Evolutionary conservation across 2,797 vertebrate species (phyloP), one percentile per base, ranked within the genome.

Genomic region (Euthynnus affinis): DNA sequence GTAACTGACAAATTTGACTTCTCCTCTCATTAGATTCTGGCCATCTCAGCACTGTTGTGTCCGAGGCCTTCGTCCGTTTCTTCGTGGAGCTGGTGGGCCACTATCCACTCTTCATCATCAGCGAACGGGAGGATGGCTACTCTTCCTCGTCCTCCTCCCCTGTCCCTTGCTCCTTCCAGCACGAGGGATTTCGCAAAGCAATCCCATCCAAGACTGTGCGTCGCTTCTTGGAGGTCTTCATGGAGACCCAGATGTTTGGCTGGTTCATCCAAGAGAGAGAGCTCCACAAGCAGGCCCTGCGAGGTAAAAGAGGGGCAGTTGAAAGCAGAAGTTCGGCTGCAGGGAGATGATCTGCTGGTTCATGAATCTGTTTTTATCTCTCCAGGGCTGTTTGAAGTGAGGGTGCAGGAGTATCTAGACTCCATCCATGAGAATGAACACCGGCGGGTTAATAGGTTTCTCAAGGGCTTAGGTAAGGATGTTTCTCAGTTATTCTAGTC

Each of bases 241-340:
- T 99, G 97, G 98, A 99, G 91, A 99, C 98, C 0, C 98, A 99
- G 94, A 99, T 97, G 93, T 99, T 99, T 0, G 95, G 96, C 18
- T 96, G 96, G 85, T 99, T 99, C 87, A 95, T 98, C 87, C 98
- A 98, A 92, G 98, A 99, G 87, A 94, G 97, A 55, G 97, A 98
- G 88, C 94, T 97, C 74, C 94, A 97, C 63, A 94, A 96, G 52
- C 97, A 97, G 87, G 96, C 96, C 1, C 87, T 95, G 60, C 96
- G 91, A 96, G 98, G 98, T 99, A 78, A 57, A 60, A 7, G 20
- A 46, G 42, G 14, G 12, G 25, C 23, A 20, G 34, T 0, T 2
- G 48, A 32, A 69, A 64, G 37, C 22, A 23, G 4, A 22, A 0
- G 46, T 5, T 53, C 13, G 3, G 27, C 29, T 0, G 18, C 13